phyloP scores from a whole-genome alignment of 2,888 invertebrate species.

The Andricus quercusramuli region DNA sequence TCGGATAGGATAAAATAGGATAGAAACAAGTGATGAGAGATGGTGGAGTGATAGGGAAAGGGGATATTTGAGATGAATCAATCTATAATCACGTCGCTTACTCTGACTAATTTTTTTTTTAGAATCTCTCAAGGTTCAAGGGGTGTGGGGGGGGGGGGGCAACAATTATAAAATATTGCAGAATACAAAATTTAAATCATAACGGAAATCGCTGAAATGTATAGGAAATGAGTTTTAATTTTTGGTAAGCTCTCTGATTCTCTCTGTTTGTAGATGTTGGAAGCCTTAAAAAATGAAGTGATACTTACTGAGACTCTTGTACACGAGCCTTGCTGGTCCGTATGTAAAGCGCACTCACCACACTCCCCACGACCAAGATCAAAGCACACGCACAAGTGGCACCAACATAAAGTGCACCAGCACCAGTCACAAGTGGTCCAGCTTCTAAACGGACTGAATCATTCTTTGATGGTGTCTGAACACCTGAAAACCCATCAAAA shows the following conservation, averaged over 20 bases:
- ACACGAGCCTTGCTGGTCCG: conserved; percentile 84
- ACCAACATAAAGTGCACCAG: conserved; percentile 88
- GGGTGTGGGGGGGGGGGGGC: no score
- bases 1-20: no score
- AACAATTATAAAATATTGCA: no score
- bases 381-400: conserved; percentile 90
- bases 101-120: no score
- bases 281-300: neutral
- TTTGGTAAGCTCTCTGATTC: neutral
- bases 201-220: no score
- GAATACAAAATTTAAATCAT: rapidly evolving
- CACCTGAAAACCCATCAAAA: conserved; percentile 67
- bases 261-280: neutral
- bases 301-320: conserved; percentile 85
- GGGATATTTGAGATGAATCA: no score
- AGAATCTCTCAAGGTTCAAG: no score
- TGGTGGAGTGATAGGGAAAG: no score
- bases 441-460: conserved; percentile 87
- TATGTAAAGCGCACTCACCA: conserved; percentile 85
- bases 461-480: conserved; percentile 83
- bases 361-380: conserved; percentile 84
- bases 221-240: neutral
- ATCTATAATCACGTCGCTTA: no score
- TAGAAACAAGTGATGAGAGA: no score
- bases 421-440: conserved; percentile 83